These are phyloP conservation scores for Desmodus rotundus DNA, from an alignment of 2,113 vertebrate species.

Conservation along the genomic window DNA sequence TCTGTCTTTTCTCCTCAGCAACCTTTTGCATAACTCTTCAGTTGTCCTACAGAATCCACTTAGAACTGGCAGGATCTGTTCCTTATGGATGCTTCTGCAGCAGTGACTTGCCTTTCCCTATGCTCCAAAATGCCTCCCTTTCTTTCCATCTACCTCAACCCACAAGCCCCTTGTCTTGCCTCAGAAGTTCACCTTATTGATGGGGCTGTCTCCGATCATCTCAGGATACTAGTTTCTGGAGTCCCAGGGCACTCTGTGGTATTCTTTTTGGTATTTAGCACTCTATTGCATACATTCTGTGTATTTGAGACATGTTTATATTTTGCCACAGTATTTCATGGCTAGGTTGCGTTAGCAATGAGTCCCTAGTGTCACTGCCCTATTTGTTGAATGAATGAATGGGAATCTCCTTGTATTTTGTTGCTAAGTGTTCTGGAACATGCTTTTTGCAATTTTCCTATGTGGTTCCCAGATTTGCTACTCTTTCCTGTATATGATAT, in stretches of 20 bases:
- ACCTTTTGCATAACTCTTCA: neutral
- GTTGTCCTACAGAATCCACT: accelerated
- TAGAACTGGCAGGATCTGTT: neutral
- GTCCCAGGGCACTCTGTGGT: neutral
- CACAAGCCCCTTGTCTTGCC: neutral
- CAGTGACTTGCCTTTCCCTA: neutral
- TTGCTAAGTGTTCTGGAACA: neutral
- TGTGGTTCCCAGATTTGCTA: neutral
- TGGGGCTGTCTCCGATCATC: neutral
- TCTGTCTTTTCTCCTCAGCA: neutral
- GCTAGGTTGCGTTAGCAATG: neutral
- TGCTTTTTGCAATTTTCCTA: neutral
- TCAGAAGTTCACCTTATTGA: neutral
- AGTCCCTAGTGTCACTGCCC: neutral
- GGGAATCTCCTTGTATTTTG: neutral
- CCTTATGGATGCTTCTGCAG: neutral
- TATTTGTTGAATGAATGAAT: neutral
- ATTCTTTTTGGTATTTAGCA: neutral
- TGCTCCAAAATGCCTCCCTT: neutral
- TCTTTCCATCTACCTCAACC: too few species aligned
- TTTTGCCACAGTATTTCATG: neutral
- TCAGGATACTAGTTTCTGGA: neutral
- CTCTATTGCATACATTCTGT: neutral
- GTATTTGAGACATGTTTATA: neutral
- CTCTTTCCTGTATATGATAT: neutral